Evolutionary conservation across 2,113 vertebrate genomes (phyloP), one percentile per base, ranked within the genome.

Genomic region (Apaloderma vittatum): DNA sequence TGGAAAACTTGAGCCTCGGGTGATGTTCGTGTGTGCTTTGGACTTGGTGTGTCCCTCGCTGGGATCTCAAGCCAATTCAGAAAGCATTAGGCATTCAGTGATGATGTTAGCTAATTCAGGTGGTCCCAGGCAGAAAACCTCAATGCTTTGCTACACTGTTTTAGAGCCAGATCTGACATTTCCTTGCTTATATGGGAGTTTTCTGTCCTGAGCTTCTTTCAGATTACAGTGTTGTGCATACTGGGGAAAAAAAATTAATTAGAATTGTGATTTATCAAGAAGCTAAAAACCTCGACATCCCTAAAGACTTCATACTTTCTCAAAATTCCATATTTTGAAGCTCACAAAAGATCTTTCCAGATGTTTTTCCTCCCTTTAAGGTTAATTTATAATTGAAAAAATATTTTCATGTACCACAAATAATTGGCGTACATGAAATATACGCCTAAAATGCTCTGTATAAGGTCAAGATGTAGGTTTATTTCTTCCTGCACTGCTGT

Each of bases 261-360:
- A 73, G 51, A 86, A 77, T 43, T 74, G 34, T 70, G 78, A 83
- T 92, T 87, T 74, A 79, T 83, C 43, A 29, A 67, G 75, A 94
- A 80, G 37, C 54, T 71, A 43, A 67, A 88, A 11, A 77, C 46
- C 74, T 59, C 30, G 57, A 55, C 29, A 63, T 94, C 52, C 51
- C 37, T 6, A n/a, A 48, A 66, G 91, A 70, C 63, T 84, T 59
- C 11, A 34, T 66, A 26, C 16, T 67, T 83, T 34, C 88, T 67
- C 34, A 52, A 62, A 94, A 84, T 66, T 77, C 29, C 3, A 0
- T 74, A 43, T 91, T 77, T 91, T 49, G 62, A 43, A 86, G 52
- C 67, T 67, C 57, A 52, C 37, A 19, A 19, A 86, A 70, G 67
- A 62, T 61, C 12, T 86, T 84, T 86, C 76, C 61, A 61, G 65